Conservation (phyloP, 2,113 vertebrate species). For the Myotis lucifugus region DNA sequence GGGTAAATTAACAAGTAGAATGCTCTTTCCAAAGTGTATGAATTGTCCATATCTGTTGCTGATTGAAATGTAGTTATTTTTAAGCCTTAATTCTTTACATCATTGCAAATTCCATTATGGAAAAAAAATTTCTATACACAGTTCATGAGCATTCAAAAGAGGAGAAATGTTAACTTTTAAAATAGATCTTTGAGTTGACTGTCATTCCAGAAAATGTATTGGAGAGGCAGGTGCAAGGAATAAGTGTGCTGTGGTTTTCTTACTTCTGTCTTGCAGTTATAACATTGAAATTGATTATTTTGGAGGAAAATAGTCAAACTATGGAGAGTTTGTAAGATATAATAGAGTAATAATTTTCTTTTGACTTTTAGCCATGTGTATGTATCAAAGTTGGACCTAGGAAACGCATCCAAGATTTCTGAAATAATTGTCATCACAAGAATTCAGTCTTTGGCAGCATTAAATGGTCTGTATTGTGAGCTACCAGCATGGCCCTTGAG, state of each 20-base stretch:
- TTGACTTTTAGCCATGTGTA: neutral
- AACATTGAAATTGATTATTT: constrained; percentile 71
- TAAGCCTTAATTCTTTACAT: neutral
- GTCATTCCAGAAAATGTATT: constrained; percentile 69
- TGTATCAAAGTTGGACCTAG: neutral
- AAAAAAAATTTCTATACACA: constrained; percentile 58
- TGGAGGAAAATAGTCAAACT: constrained; percentile 52
- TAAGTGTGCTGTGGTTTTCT: constrained; percentile 71
- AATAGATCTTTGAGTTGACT: constrained; percentile 56
- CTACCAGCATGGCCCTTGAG: neutral
- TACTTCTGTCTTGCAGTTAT: constrained; percentile 57
- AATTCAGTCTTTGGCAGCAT: neutral
- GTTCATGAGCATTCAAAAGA: constrained; percentile 59
- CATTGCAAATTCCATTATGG: constrained; percentile 56
- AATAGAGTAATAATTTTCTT: neutral
- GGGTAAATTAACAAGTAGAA: constrained; percentile 72
- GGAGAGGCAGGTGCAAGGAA: constrained; percentile 50
- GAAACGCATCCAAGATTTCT: neutral
- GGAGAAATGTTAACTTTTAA: constrained; percentile 63
- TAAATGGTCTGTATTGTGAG: neutral
- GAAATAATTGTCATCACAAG: neutral
- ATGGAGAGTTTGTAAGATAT: constrained; percentile 13
- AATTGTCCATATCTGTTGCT: constrained; percentile 61
- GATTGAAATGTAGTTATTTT: constrained; percentile 72
- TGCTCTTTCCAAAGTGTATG: constrained; percentile 52